Base-by-base conservation (phyloP, 2,888 invertebrate species). In the Thecocarcelia acutangulata region DNA sequence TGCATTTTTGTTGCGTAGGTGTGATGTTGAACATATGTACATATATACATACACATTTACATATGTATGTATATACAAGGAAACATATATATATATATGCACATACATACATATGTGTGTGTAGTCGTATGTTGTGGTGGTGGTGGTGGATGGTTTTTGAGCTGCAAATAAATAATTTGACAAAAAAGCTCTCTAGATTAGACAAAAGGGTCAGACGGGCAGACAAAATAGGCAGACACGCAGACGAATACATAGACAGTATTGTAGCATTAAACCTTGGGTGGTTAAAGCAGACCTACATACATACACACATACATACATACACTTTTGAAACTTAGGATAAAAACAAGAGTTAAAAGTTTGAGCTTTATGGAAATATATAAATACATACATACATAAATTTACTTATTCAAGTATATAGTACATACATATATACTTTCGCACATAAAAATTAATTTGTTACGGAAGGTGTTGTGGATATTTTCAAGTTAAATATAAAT, bases 111-210 rank as follows among this genome's bases (percentile, higher is more conserved):
- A 28, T 33, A 33, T 33, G 9, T 33, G 33, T 33, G 8, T 33
- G 9, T 33, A 5, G 8, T 33, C 9, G 33, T 33, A 9, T 33
- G 9, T 33, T 9, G 12, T 24, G 44, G 44, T 54, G 44, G 12
- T 24, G 44, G 44, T 54, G 44, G 50, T 61, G 61, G 44, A 21
- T 44, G 61, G 52, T 37, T 72, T 61, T 44, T 58, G 40, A 56
- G 12, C 33, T 46, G 15, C 24, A 64, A n/a, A 64, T 33, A 33
- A 33, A 33, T 46, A 54, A 73, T 69, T 69, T 61, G 68, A 63
- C 37, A 66, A 70, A 17, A 70, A 33, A 33, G 24, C 54, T 40
- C 54, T 17, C 54, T 70, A 46, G 54, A 77, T 77, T 63, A 63
- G 54, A 54, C 54, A 24, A 61, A 69, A 76, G 54, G 46, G 54